Evolutionary conservation across 1,140 invertebrate genomes (phyloP).

Genomic region (Philopotamus ludificatus): DNA sequence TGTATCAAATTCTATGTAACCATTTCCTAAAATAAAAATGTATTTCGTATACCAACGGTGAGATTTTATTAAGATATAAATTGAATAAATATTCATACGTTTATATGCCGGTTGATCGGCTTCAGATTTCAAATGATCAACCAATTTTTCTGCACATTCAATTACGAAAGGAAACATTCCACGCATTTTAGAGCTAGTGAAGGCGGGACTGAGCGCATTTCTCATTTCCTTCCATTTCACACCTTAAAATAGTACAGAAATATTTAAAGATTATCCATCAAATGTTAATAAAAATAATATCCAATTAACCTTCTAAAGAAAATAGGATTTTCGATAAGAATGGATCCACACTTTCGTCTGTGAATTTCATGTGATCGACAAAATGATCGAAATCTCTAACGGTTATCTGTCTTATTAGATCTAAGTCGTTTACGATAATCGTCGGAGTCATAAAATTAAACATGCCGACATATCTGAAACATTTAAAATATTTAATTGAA

Average conservation of each 20-base stretch:
- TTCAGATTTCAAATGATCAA: slow-evolving; percentile 16
- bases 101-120: slow-evolving; percentile 11
- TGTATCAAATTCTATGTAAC: slow-evolving; percentile 47
- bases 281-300: background rate
- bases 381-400: too few species aligned
- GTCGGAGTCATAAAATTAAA: slow-evolving; percentile 43
- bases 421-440: slow-evolving; percentile 45
- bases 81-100: slow-evolving; percentile 48
- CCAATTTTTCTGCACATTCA: slow-evolving; percentile 45
- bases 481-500: background rate
- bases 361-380: too few species aligned
- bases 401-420: too few species aligned
- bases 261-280: too few species aligned
- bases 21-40: slow-evolving; percentile 2
- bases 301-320: slow-evolving; percentile 45
- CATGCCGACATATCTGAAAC: slow-evolving; percentile 41
- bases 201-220: slow-evolving; percentile 53
- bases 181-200: slow-evolving; percentile 56
- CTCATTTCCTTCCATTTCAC: slow-evolving; percentile 56
- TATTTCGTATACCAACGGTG: slow-evolving; percentile 12
- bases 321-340: slow-evolving; percentile 52
- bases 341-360: slow-evolving; percentile 48
- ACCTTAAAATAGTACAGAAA: too few species aligned
- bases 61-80: slow-evolving; percentile 45
- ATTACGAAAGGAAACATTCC: slow-evolving; percentile 52